A percentile compares a stretch with the other conserved stretches of the same genome.
phyloP scores from a whole-genome alignment of 1,140 invertebrate species.

The Lethrus apterus region DNA sequence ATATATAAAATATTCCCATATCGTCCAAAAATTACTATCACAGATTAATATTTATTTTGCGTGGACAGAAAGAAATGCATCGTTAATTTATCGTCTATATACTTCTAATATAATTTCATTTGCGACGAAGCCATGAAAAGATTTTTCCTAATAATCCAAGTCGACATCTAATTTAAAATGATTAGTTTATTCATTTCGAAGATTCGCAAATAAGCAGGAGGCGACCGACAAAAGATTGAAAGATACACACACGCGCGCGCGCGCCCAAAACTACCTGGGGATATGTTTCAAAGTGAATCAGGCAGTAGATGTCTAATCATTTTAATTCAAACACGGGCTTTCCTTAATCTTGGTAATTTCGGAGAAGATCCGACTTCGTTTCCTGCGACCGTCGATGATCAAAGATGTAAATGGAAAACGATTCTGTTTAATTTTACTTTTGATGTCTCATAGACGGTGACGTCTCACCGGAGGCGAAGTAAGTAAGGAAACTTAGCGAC shows the following conservation, averaged over 20 bases:
- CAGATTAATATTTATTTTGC: no score
- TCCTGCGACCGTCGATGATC: conserved; percentile 19
- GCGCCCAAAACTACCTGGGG: no score
- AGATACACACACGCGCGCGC: no score
- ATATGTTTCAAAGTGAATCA: conserved; percentile 11
- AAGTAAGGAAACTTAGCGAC: no score
- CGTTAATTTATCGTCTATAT: no score
- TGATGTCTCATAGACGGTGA: no score
- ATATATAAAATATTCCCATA: no score
- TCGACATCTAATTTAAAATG: conserved; percentile 13
- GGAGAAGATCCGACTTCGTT: conserved; percentile 3
- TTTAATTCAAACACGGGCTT: conserved; percentile 13
- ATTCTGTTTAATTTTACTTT: conserved; percentile 31
- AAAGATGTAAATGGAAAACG: conserved; percentile 29
- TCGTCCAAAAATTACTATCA: no score
- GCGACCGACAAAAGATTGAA: no score
- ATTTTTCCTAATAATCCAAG: conserved; percentile 5
- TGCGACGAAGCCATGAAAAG: conserved; percentile 3
- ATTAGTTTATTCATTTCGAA: conserved; percentile 13
- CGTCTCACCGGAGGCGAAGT: no score
- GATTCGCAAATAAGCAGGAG: no score
- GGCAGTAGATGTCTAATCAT: conserved; percentile 15
- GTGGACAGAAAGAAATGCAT: no score
- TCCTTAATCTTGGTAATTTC: conserved; percentile 16
- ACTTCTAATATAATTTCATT: neutral